Base-by-base conservation (phyloP, 2,888 invertebrate genomes). In the Hydroisotoma schaefferi region DNA sequence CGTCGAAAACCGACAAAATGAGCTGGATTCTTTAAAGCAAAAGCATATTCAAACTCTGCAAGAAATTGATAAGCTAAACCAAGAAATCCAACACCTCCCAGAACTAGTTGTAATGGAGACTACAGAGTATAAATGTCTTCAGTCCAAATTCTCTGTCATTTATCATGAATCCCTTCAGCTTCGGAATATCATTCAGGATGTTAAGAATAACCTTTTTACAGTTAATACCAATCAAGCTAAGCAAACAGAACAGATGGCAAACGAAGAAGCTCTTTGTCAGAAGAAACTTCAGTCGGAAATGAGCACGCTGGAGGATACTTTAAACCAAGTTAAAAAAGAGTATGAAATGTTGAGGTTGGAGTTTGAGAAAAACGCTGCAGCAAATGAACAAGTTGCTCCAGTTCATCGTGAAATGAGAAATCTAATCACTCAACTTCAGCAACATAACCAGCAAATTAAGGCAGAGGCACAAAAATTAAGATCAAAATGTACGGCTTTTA, bases 241-340 rank as follows among this genome's bases (percentile, higher is more conserved):
- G 5, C 95, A 97, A 76, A 94, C 98, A 72, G 97, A 97, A 79
- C 89, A 95, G 81, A 95, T 98, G 94, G 97, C 97, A 85, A 90
- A 92, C 75, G 97, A 98, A 80, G 97, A 98, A 78, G 78, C 97
- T 57, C 85, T 90, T 72, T 87, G 91, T 8, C 97, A 97, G 76
- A 95, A 97, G 76, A 93, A 94, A 67, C 80, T 97, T n/a, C 82
- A 95, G 55, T 90, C 92, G 23, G 97, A 97, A 77, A 90, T 95
- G 78, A 94, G 95, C 74, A 94, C 94, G 78, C 80, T 97, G 73
- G 95, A 97, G 80, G 97, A 97, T 75, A 88, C 92, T 1, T 79
- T 97, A 48, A 93, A 94, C 0, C 94, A 95, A 76, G 81, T 93
- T 48, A 81, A 95, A 33, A 94, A 94, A 75, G 97, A 99, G 76